Conservation (phyloP, 1,140 invertebrate species). For the Scylla paramamosain region DNA sequence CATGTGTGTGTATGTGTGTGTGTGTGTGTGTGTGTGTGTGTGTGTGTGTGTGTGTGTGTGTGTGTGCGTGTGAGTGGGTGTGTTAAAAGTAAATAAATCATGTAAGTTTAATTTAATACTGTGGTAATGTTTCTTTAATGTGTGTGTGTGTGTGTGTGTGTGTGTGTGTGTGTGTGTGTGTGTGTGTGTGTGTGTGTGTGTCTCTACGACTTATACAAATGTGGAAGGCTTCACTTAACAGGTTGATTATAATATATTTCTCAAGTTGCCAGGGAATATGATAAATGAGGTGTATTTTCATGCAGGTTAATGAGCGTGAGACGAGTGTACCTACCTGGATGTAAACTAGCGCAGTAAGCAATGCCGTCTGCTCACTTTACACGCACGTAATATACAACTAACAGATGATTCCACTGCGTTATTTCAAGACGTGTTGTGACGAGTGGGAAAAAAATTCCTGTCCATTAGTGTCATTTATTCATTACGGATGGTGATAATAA, state of each 20-base stretch:
- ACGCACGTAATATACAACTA: too few relatives aligned
- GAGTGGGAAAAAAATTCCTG: too few relatives aligned
- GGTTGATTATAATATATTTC: not conserved
- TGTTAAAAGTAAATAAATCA: too few relatives aligned
- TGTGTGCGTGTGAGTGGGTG: constrained; percentile 48
- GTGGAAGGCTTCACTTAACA: not conserved
- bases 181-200: constrained; percentile 46
- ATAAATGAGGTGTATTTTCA: not conserved
- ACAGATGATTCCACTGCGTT: too few relatives aligned
- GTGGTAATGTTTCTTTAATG: not conserved
- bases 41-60: constrained; percentile 57
- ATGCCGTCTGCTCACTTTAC: not conserved
- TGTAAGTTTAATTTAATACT: too few relatives aligned
- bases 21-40: constrained; percentile 10
- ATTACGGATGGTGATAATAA: too few relatives aligned
- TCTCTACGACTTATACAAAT: not conserved
- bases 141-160: constrained; percentile 38
- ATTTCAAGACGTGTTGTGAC: too few relatives aligned
- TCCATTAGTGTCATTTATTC: too few relatives aligned
- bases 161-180: constrained; percentile 46
- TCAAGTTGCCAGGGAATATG: not conserved
- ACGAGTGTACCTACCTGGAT: not conserved
- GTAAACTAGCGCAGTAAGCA: not conserved
- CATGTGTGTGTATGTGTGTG: not conserved
- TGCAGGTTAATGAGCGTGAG: not conserved